phyloP scores from a whole-genome alignment of 2,888 invertebrate species.

The Zele albiditarsus region DNA sequence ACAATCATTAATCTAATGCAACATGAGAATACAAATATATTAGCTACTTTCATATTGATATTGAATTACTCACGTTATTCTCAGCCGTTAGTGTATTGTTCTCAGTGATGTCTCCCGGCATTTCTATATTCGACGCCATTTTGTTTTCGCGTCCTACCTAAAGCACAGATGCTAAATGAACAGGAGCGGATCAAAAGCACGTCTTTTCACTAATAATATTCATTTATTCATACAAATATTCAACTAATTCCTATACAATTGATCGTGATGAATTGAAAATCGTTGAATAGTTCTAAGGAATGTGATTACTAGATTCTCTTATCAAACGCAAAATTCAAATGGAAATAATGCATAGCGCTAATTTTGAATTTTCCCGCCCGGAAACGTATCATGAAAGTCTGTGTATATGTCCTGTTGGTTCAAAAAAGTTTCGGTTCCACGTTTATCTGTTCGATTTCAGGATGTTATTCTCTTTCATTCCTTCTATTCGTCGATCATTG shows the following conservation, averaged over 20 bases:
- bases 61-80: slow-evolving; percentile 60
- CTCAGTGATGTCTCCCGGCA: slow-evolving; percentile 66
- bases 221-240: background rate
- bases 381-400: background rate
- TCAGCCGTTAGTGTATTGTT: slow-evolving; percentile 59
- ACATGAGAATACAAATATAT: background rate
- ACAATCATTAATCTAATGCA: background rate
- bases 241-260: background rate
- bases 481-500: too few relatives aligned
- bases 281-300: background rate
- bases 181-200: background rate
- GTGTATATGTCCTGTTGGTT: too few relatives aligned
- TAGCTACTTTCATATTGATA: slow-evolving; percentile 15
- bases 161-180: background rate
- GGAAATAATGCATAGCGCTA: background rate
- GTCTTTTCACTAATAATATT: background rate
- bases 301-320: background rate
- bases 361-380: background rate
- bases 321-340: background rate
- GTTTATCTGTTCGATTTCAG: too few relatives aligned
- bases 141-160: slow-evolving; percentile 58
- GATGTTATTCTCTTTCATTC: too few relatives aligned
- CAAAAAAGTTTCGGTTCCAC: too few relatives aligned
- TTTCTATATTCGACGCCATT: slow-evolving; percentile 67
- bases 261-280: background rate